Evolutionary conservation across 2,797 vertebrate species (phyloP).

Genomic region (Arvicola amphibius): DNA sequence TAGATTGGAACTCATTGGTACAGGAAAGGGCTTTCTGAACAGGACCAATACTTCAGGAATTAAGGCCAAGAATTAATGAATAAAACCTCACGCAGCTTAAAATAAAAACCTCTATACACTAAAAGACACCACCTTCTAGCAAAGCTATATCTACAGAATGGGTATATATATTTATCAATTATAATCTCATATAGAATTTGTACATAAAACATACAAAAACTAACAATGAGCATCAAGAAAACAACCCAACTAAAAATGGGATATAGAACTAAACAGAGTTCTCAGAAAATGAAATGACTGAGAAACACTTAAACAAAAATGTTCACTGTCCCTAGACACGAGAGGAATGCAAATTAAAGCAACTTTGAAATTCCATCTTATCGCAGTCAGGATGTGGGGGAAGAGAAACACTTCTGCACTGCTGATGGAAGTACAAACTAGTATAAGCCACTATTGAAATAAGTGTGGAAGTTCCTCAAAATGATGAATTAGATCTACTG

Average conservation of each 20-base stretch:
- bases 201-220: not conserved
- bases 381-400: not conserved
- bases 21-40: not conserved
- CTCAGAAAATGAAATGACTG: not conserved
- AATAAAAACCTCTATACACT: not conserved
- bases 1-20: not conserved
- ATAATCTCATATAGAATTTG: not conserved
- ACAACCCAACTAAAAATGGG: not conserved
- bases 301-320: not conserved
- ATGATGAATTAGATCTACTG: not conserved
- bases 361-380: not conserved
- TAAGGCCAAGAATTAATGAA: not conserved
- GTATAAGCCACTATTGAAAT: not conserved
- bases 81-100: not conserved
- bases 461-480: not conserved
- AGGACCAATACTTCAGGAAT: not conserved
- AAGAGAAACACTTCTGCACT: not conserved
- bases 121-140: not conserved
- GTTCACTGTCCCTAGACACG: not conserved
- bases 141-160: not conserved
- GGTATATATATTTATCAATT: not conserved
- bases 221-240: not conserved
- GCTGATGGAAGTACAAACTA: not conserved
- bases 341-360: not conserved
- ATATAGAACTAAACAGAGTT: not conserved